phyloP scores from a whole-genome alignment of 30 jellyfish, hydroid and myxozoan genomes.

The Nemopilema nomurai region DNA sequence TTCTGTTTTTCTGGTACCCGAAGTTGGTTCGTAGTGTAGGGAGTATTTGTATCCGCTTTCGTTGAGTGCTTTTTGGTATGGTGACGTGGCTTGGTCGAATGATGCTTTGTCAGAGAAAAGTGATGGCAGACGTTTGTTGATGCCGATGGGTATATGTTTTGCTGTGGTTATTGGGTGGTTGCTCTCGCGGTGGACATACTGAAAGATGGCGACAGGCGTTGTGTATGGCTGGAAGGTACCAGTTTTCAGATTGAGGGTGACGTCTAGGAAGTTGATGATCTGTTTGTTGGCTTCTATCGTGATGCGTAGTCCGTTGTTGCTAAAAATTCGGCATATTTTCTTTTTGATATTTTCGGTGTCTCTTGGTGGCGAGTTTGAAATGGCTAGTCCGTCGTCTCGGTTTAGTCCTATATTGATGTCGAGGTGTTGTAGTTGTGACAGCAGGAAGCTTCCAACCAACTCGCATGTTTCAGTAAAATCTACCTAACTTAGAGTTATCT shows the following conservation, averaged over 20 bases:
- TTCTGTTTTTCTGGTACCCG: constrained; percentile 1
- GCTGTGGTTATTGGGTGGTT: constrained; percentile 22
- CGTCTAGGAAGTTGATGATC: constrained; percentile 34
- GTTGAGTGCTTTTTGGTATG: neutral
- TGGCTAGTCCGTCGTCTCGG: constrained; percentile 9
- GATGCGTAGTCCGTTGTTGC: constrained; percentile 25
- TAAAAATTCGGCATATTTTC: constrained; percentile 7
- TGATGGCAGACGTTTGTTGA: neutral
- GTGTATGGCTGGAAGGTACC: constrained; percentile 31
- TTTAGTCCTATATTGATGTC: neutral
- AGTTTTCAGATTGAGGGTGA: constrained; percentile 16
- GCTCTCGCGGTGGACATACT: constrained; percentile 53
- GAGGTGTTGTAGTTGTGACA: neutral
- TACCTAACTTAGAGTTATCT: too few species aligned
- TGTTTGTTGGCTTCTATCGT: constrained; percentile 29
- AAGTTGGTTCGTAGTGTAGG: neutral
- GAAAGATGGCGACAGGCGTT: constrained; percentile 44
- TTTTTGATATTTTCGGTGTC: neutral
- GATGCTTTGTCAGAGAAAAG: neutral
- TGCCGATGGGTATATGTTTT: too few species aligned
- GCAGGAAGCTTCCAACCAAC: neutral
- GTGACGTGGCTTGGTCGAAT: neutral
- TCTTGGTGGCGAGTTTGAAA: neutral
- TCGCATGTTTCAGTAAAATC: neutral
- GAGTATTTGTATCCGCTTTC: neutral